Evolutionary conservation across 2,797 vertebrate species (phyloP), one percentile per base, ranked within the genome.

Genomic region (Sus cebifrons): DNA sequence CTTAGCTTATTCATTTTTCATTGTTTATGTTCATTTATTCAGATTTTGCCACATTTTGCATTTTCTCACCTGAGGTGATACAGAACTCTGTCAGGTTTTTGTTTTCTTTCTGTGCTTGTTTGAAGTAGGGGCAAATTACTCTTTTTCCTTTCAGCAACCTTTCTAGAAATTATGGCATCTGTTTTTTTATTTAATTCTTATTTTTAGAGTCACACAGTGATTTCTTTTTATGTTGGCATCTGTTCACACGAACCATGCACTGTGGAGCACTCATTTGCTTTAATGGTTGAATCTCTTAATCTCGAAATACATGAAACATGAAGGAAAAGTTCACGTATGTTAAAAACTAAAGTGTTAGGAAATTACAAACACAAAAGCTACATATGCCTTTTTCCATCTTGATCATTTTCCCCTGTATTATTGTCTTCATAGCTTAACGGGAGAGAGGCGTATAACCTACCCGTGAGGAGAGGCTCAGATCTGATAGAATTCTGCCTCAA

Each of bases 21-120:
- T 85, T 78, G 71, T 64, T 94, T 81, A 27, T 65, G 9, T 79
- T 91, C 23, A 93, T 60, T 91, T 96, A 85, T 88, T 96, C 77
- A 85, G 36, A 86, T 88, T 92, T 91, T 91, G 83, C 81, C 15
- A 64, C 10, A 25, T 18, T 83, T 79, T 94, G 56, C 21, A 23
- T 84, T 75, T 73, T 54, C 67, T 83, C 88, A 81, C 56, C 67
- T 85, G 21, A 91, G 49, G 60, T 49, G 20, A 93, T 40, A 91
- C 1, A 17, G 11, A 49, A 49, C 3, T 93, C 40, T 84, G 20
- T 32, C 56, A 70, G 15, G 17, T 70, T 58, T 88, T 74, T 87
- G 3, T 58, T 87, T 96, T 75, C 82, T 89, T 83, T 78, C 9
- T 71, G 75, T 82, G 11, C 16, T 87, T 84, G 8, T 90, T 86